These are phyloP conservation scores for Deilephila porcellus DNA, from an alignment of 2,888 invertebrate genomes.

Conservation along the genomic window DNA sequence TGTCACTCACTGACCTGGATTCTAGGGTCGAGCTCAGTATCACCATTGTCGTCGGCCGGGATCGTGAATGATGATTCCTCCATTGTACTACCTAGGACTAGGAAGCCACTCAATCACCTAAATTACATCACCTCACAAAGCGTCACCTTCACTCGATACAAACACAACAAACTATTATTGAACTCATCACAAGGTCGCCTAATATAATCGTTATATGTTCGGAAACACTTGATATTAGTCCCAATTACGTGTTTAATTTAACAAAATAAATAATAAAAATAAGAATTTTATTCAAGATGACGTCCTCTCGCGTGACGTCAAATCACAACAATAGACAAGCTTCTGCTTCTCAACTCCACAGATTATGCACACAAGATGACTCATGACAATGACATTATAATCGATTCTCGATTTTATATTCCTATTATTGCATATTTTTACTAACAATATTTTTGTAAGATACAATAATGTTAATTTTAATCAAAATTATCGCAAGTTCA, in stretches of 20 bases:
- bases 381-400: slow-evolving; percentile 5
- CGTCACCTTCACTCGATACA: slow-evolving; percentile 74
- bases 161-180: slow-evolving; percentile 49
- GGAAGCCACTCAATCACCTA: slow-evolving; percentile 80
- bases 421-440: neutral
- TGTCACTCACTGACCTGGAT: slow-evolving; percentile 85
- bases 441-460: no score
- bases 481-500: no score
- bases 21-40: slow-evolving; percentile 84
- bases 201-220: slow-evolving; percentile 47
- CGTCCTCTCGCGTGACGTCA: slow-evolving; percentile 80
- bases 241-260: slow-evolving; percentile 61
- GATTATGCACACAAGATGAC: slow-evolving; percentile 1
- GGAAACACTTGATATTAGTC: slow-evolving; percentile 52
- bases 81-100: slow-evolving; percentile 76
- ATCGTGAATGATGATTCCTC: slow-evolving; percentile 84
- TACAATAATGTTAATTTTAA: no score
- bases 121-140: slow-evolving; percentile 83
- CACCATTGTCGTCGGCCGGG: slow-evolving; percentile 83
- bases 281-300: slow-evolving; percentile 78
- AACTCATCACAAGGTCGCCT: slow-evolving; percentile 55
- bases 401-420: slow-evolving; percentile 22
- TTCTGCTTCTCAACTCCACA: slow-evolving; percentile 38
- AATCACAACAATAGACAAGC: slow-evolving; percentile 76
- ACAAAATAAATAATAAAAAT: slow-evolving; percentile 75